Base-by-base conservation (phyloP, 2,888 invertebrate species). In the Andrena bucephala region DNA sequence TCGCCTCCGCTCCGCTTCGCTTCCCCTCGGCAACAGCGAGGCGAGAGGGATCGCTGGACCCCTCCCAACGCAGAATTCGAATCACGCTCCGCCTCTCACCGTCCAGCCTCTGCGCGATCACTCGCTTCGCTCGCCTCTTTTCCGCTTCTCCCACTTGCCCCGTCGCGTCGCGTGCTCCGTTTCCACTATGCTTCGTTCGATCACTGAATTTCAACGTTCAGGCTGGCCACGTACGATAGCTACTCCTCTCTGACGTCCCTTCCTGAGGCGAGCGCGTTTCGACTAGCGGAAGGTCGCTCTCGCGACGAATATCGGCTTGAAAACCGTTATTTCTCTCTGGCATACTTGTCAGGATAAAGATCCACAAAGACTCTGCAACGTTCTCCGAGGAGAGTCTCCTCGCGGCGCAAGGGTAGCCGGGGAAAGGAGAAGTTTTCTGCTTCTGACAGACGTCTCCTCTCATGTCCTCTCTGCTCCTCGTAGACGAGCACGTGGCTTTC, bases 11-110 rank as follows among this genome's bases (percentile, higher is more conserved):
- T 50, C 65, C 89, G 77, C 87, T 88, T 89, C 92, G 84, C 87
- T 75, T 63, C 68, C 87, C 87, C 87, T 87, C 88, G 88, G 8
- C n/a, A 27, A 13, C 5, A 42, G 42, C 16, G 42, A 16, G 3
- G 42, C 42, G 4, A 31, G 31, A 83, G 83, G 42, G 68, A 84
- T 83, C 87, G 42, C 75, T 76, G 81, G 85, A 89, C 91, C 92
- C 92, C 90, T 88, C 91, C 91, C 29, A 70, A 90, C 90, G 89
- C 85, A 90, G 90, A 91, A 29, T 29, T 91, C 89, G 89, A 90
- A 91, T 91, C 91, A 90, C 83, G 91, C 90, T 83, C 91, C 92
- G 91, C 92, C 93, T 87, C 89, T 81, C 69, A 73, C 82, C 81
- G 90, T 73, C 86, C 85, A 80, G 89, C 63, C 85, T 74, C 85